Evolutionary conservation across 2,113 vertebrate genomes (phyloP), one percentile per base, ranked within the genome.

Genomic region (Cottus gobio): DNA sequence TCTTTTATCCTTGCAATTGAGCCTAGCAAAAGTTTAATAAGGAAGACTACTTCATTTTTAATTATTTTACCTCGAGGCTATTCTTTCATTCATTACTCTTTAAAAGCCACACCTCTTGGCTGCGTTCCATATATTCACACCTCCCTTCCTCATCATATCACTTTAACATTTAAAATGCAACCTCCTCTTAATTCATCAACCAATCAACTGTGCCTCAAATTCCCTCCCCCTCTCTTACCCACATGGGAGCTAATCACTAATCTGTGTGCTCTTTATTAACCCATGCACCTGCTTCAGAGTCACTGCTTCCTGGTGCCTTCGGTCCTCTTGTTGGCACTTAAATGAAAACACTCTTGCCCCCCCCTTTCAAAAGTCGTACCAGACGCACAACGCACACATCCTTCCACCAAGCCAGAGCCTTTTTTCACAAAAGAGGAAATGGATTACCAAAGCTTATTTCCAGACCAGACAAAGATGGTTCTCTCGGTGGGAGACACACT

Each of bases 41-140:
- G 75, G 56, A 76, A 42, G 79, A 54, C 83, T 80, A 24, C 77
- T 87, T 90, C 64, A 79, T 86, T 90, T 87, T 87, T 79, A 73
- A 85, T 86, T 86, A 42, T 78, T 87, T 90, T 64, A 87, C 85
- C 89, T 82, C 60, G 24, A 71, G 79, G 88, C 88, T 79, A 67
- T 37, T 64, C 31, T 74, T 89, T 71, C 72, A 87, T 91, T 89
- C 85, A 88, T 89, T 86, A 77, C 87, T 75, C 26, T 46, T 60
- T 60, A 12, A 1, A 76, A 80, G 75, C 81, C 85, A 89, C 84
- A 16, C 80, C 88, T 85, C 72, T 82, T 37, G 80, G 69, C 86
- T 83, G 57, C 69, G 30, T 30, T 77, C 52, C 34, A 68, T 71
- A 71, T n/a, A 75, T 77, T 63, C 57, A 58, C 67, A 66, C 36